Conservation (phyloP, 37 sponge, comb jelly and placozoan genomes). For the Theonella swinhoei region DNA sequence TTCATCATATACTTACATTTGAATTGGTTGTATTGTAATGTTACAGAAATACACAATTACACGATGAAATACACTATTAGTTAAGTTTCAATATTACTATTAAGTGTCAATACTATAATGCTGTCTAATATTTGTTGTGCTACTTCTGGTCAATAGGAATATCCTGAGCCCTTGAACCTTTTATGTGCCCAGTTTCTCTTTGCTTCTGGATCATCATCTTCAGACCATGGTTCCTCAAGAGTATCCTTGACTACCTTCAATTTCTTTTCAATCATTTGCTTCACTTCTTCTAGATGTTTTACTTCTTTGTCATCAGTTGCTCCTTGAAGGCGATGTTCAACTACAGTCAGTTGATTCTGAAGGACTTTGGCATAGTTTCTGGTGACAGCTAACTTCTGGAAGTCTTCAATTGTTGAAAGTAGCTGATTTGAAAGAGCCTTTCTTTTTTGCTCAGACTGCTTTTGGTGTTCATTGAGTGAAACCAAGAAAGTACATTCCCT, state of each 20-base stretch:
- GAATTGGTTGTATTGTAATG: too few species aligned
- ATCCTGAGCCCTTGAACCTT: background rate
- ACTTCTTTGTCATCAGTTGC: background rate
- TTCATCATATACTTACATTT: too few species aligned
- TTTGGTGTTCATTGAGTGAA: background rate
- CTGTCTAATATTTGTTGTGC: background rate
- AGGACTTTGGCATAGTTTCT: slow-evolving; percentile 28
- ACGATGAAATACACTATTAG: too few species aligned
- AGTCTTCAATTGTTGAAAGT: background rate
- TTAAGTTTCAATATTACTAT: too few species aligned
- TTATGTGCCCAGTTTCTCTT: background rate
- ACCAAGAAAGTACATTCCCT: background rate
- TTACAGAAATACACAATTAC: too few species aligned
- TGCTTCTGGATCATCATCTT: background rate
- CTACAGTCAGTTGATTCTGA: slow-evolving; percentile 15
- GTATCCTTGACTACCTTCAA: too few species aligned
- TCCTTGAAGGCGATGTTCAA: slow-evolving; percentile 13
- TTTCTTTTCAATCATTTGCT: background rate
- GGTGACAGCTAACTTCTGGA: slow-evolving; percentile 17
- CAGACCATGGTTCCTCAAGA: too few species aligned
- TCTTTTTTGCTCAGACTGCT: background rate
- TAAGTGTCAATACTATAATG: too few species aligned
- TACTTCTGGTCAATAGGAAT: background rate
- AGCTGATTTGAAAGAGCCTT: slow-evolving; percentile 2
- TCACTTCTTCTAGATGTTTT: background rate